Evolutionary conservation across 2,888 invertebrate genomes (phyloP), one percentile per base, ranked within the genome.

Genomic region (Allacma fusca): DNA sequence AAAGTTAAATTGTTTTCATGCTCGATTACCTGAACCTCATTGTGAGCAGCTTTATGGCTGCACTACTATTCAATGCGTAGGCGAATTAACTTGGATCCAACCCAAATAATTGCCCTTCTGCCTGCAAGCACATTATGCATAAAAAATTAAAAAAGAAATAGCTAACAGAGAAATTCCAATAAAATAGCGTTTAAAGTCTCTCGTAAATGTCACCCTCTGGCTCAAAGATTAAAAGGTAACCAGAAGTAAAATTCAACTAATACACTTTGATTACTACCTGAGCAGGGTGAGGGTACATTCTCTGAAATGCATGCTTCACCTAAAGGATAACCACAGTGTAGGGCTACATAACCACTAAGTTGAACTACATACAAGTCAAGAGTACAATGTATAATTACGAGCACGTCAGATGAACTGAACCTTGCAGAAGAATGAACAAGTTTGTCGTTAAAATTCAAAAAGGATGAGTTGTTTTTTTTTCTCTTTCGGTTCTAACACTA

Each of bases 371-470:
- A 50, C 43, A 69, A 21, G n/a, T 26, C 70, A 70, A 70, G 24
- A 65, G 62, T 57, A 72, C 72, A 72, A 72, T 72, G 21, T 62
- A 62, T 72, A 72, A 72, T 72, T 72, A 72, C 34, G 72, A 62
- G 34, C 72, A 72, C 72, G 72, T 40, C 72, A 72, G 21, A 29
- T 29, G n/a, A 71, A 34, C 62, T 62, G 34, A 62, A 34, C 72
- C 62, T 70, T 70, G 50, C 24, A 44, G 44, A 70, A 50, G 50
- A 16, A 16, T 50, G 24, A 34, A 70, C 13, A 70, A 44, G 28
- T 44, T 24, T 70, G 23, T 24, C 50, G 19, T 68, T 44, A 70
- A 44, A 40, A 70, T 50, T n/a, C 44, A 24, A 24, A 70, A 21
- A 44, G n/a, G 64, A 1, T 24, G n/a, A 65, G 4, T 65, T 16